These are phyloP conservation scores for Solenopsis invicta DNA, from an alignment of 1,140 invertebrate genomes.

Conservation along the genomic window DNA sequence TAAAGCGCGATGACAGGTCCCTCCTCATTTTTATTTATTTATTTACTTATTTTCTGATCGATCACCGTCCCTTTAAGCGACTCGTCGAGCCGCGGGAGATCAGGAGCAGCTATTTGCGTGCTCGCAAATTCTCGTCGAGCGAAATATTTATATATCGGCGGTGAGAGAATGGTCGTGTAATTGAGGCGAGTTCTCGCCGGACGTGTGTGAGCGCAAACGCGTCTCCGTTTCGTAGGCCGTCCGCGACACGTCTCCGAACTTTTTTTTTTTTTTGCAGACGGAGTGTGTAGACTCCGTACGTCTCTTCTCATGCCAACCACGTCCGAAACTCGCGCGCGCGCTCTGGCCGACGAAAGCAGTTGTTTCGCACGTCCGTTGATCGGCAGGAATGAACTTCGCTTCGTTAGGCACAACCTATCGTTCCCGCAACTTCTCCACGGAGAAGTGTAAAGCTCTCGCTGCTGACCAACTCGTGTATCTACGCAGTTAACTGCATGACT, in stretches of 20 bases:
- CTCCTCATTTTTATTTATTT: background rate
- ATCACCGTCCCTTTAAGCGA: background rate
- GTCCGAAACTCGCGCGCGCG: slow-evolving; percentile 20
- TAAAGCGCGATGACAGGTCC: slow-evolving; percentile 20
- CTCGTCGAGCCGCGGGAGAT: background rate
- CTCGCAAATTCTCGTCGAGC: background rate
- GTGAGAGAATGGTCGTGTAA: slow-evolving; percentile 31
- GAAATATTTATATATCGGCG: slow-evolving; percentile 28
- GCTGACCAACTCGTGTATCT: slow-evolving; percentile 9
- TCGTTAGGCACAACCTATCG: slow-evolving; percentile 57
- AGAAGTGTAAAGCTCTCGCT: slow-evolving; percentile 33
- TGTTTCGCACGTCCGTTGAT: slow-evolving; percentile 19
- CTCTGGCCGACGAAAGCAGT: background rate
- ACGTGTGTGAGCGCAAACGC: slow-evolving; percentile 1
- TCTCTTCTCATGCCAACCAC: slow-evolving; percentile 29
- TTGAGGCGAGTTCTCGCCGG: slow-evolving; percentile 9
- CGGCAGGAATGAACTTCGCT: slow-evolving; percentile 40
- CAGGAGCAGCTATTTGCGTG: slow-evolving; percentile 29
- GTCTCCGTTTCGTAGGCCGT: background rate
- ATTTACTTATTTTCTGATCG: background rate
- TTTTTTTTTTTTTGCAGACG: background rate
- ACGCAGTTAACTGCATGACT: slow-evolving; percentile 30
- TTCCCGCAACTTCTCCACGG: slow-evolving; percentile 33
- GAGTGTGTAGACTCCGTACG: background rate
- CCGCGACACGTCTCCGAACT: background rate